Base-by-base conservation (phyloP, 2,888 invertebrate species). In the Beris morrisii region DNA sequence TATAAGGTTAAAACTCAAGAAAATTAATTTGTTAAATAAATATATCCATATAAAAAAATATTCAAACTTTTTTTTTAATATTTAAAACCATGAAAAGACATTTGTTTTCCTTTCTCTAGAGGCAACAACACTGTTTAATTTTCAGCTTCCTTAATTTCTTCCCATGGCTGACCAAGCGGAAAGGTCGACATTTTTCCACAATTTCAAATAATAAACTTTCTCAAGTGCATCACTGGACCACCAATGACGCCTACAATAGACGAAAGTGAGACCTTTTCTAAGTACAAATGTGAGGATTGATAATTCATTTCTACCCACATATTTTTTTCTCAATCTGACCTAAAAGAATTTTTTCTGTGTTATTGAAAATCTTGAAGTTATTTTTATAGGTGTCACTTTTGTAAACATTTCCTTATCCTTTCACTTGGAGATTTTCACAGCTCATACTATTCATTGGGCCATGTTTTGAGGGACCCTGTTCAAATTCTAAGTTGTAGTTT, bases 361-460 rank as follows among this genome's bases (percentile, higher is more conserved):
- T 59, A 46, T n/a, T 45, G 22, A 50, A 38, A 61, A 50, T 50
- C 61, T 61, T 61, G 7, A 61, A 61, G 43, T 52, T 61, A 61
- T 61, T 61, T 61, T 61, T 38, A 50, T 61, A 61, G 50, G 61
- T 61, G 61, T 61, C 61, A 32, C 50, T 61, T 61, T 6, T 61
- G 22, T 61, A 61, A 61, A 61, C 61, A 50, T 43, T 59, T 43
- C 15, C 28, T 59, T 61, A 38, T 22, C 30, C 52, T 5, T 13
- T 61, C 32, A 38, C 38, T 52, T 43, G 50, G 50, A 52, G 61
- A 61, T 61, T 61, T 61, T 61, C 52, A 50, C 50, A 52, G 50
- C 22, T 52, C 15, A 61, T 15, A 61, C 52, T 11, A 52, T 30
- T 61, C 58, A 59, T 28, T 46, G 58, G 46, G 28, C 22, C 22